Evolutionary conservation across 2,797 vertebrate species (phyloP), one percentile per base, ranked within the genome.

Genomic region (Fistularia commersonii): DNA sequence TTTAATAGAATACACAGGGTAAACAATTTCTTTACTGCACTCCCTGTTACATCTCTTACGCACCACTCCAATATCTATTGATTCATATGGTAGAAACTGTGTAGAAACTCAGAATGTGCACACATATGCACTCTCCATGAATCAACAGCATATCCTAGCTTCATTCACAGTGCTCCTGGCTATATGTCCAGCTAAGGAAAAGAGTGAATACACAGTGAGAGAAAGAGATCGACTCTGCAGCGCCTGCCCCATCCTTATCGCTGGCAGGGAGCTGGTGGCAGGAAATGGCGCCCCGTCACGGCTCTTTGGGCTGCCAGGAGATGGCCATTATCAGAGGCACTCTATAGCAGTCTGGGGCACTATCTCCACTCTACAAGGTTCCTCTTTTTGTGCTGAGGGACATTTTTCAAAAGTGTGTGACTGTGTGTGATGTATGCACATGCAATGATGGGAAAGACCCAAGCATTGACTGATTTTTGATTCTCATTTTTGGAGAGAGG

Each of bases 291-390:
- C 54, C 46, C 68, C 56, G 85, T 86, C 81, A 84, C 36, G 71
- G 68, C 69, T 78, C 76, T 72, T 58, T 72, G 74, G 74, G 68
- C 74, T 75, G 76, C 77, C 73, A 77, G 69, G 68, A 80, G 80
- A 81, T 57, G 61, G 59, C 71, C 83, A 87, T 85, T 88, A 88
- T 85, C 80, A 31, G 44, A 1, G 50, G 41, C 76, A 67, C 72
- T 73, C 83, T 74, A 61, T 44, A 59, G 69, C 73, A 60, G 72
- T 68, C 72, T 76, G 62, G 34, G 50, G 64, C 71, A 11, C 80
- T 87, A 83, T 86, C 83, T 76, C 53, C 72, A 34, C 75, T 70
- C 68, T 3, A 48, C 81, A 81, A 67, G 83, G 57, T 64, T 70
- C 72, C 69, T 72, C 64, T 81, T 80, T 65, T 77, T 73, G 66